A percentile compares a stretch with the other conserved stretches of the same genome.
Conservation (phyloP, 2,888 invertebrate species). For the Drosophila nigritarsus region DNA sequence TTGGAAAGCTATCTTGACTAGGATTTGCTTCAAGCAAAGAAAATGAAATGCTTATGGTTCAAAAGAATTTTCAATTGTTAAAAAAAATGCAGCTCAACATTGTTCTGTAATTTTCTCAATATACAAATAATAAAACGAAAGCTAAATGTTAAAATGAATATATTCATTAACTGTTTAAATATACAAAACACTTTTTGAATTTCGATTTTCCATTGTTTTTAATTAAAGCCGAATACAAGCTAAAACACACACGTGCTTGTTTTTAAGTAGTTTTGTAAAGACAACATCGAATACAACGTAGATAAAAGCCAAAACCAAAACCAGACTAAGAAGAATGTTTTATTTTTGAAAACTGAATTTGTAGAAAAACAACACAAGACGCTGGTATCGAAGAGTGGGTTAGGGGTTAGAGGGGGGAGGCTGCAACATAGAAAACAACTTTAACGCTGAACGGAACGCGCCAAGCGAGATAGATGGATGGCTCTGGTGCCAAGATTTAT, state of each 20-base stretch:
- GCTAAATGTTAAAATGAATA: neutral
- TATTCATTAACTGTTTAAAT: neutral
- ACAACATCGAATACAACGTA: conserved; percentile 9
- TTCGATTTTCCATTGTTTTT: conserved; percentile 4
- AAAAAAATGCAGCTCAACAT: fast-evolving
- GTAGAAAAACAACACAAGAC: conserved; percentile 51
- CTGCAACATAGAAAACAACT: conserved; percentile 70
- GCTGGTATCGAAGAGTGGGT: neutral
- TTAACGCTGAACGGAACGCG: conserved; percentile 76
- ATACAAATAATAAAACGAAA: neutral
- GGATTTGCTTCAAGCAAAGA: neutral
- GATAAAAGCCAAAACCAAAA: conserved; percentile 28
- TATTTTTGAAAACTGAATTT: conserved; percentile 68
- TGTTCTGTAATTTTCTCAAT: neutral
- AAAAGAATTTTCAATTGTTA: neutral
- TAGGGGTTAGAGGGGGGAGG: neutral
- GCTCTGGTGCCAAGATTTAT: conserved; percentile 81
- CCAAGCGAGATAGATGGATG: conserved; percentile 82
- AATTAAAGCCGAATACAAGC: conserved; percentile 31
- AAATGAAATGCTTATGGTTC: neutral
- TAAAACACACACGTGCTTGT: conserved; percentile 42
- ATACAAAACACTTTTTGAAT: neutral
- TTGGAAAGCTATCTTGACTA: neutral
- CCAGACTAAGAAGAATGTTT: conserved; percentile 60
- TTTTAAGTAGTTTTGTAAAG: conserved; percentile 29